Evolutionary conservation across 2,797 vertebrate species (phyloP).

Genomic region (Dendrocincla fuliginosa): DNA sequence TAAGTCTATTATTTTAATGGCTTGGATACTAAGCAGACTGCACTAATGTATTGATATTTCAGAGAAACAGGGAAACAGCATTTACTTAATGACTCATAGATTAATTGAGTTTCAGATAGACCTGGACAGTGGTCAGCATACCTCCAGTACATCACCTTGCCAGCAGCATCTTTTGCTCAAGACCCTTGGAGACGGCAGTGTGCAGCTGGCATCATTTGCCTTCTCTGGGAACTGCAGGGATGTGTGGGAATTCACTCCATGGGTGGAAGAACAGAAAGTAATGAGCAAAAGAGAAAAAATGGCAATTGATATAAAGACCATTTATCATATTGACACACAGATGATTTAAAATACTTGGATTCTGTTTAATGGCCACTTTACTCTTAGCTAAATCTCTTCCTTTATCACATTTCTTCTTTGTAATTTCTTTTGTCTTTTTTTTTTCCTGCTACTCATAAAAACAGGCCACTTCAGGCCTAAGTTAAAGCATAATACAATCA

Average conservation of each 20-base stretch:
- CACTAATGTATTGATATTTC: conserved; percentile 64
- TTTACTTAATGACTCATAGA: conserved; percentile 72
- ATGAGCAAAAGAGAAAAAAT: neutral
- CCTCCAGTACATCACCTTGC: neutral
- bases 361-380: neutral
- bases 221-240: neutral
- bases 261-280: neutral
- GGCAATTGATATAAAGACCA: neutral
- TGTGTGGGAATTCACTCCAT: neutral
- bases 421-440: no score
- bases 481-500: neutral
- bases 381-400: neutral
- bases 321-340: neutral
- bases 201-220: neutral
- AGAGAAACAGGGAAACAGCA: conserved; percentile 54
- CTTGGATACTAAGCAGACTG: conserved; percentile 48
- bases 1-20: conserved; percentile 61
- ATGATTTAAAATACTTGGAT: neutral
- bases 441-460: neutral
- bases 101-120: conserved; percentile 55
- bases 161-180: neutral
- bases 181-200: neutral
- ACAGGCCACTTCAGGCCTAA: neutral
- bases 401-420: neutral
- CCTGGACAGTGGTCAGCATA: conserved; percentile 29